A percentile compares a stretch with the other conserved stretches of the same genome.
Conservation (phyloP, 92 coral and sea anemone genomes). For the Phymanthus crucifer region DNA sequence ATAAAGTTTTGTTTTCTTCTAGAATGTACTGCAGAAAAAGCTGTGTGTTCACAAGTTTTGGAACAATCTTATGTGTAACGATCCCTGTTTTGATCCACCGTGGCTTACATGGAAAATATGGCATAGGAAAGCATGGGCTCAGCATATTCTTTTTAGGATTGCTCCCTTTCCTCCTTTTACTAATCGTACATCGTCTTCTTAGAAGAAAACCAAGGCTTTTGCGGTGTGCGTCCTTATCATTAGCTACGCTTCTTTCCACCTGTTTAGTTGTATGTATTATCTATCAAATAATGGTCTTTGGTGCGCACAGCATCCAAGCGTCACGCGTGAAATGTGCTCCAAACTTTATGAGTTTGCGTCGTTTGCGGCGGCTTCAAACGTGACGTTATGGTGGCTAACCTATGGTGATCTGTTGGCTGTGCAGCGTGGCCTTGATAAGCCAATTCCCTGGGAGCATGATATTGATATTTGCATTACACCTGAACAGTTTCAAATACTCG, state of each 20-base stretch:
- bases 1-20: too few relatives aligned
- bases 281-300: conserved; percentile 59
- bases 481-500: conserved; percentile 43
- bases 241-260: conserved; percentile 28
- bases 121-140: conserved; percentile 43
- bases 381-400: conserved; percentile 63
- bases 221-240: neutral
- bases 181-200: conserved; percentile 1
- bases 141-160: conserved; percentile 29
- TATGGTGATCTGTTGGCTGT: conserved; percentile 67
- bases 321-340: conserved; percentile 49
- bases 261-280: conserved; percentile 47
- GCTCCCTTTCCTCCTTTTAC: conserved; percentile 32
- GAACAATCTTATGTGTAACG: neutral
- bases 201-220: neutral
- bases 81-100: conserved; percentile 44
- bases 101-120: conserved; percentile 52
- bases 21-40: too few relatives aligned
- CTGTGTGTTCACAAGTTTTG: conserved; percentile 9
- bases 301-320: conserved; percentile 59
- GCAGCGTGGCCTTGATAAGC: conserved; percentile 56
- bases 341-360: conserved; percentile 49
- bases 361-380: conserved; percentile 40
- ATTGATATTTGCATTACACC: conserved; percentile 50
- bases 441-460: conserved; percentile 68